Evolutionary conservation across 2,113 vertebrate species (phyloP), one percentile per base, ranked within the genome.

Genomic region (Numenius arquata): DNA sequence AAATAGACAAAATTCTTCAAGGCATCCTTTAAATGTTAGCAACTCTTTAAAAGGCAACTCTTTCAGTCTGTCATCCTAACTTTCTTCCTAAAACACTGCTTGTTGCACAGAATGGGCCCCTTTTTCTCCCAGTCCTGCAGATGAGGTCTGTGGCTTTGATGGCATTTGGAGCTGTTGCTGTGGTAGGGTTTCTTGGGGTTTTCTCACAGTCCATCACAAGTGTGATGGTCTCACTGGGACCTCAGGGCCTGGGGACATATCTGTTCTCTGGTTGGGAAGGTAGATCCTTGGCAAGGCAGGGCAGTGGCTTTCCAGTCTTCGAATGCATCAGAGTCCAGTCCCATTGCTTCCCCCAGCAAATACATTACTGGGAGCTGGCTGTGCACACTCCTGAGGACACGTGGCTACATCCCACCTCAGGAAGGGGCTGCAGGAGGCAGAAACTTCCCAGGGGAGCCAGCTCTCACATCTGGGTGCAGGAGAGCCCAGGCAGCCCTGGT

Each of bases 1-100:
- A 96, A 94, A 90, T 75, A 88, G 80, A 79, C 22, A 56, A 61
- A 65, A 83, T 53, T 90, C 67, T 95, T 92, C 76, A 74, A 89
- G 70, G 74, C 74, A 72, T 26, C 5, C 43, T 93, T 88, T 85
- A 61, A 82, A 85, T 15, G 21, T 68, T 78, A 90, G 40, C 81
- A 85, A 14, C 58, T 68, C 73, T 92, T 85, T 89, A 56, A 89
- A 78, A 73, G 5, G 71, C 65, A 59, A 52, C 40, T 38, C 53
- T 91, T 79, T 85, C 90, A 61, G 27, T 9, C 62, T 61, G 2
- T 56, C 74, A 36, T 85, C 52, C 48, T 47, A 23, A 47, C 81
- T 67, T 78, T 63, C 21, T 52, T 34, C 66, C 70, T 43, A 7
- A 61, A 88, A 74, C 1, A 2, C 66, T 72, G 56, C 40, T 93